A percentile compares a stretch with the other conserved stretches of the same genome.
phyloP scores from a whole-genome alignment of 2,797 vertebrate species.

The Anguilla megastoma region DNA sequence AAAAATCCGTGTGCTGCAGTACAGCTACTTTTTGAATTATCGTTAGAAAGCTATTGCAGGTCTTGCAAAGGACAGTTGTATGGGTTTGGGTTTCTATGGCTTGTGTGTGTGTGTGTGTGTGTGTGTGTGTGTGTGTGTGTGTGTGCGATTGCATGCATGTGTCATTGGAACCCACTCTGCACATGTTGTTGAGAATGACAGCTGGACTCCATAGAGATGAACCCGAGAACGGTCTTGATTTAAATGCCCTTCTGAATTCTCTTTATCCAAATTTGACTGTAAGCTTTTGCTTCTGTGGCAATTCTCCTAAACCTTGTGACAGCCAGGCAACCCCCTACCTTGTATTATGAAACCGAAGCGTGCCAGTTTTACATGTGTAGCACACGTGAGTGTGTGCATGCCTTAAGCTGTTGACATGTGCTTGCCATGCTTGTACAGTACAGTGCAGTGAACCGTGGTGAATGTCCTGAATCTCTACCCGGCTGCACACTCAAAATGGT shows the following conservation, averaged over 20 bases:
- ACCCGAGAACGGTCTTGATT: background rate
- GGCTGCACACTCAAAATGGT: background rate
- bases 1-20: background rate
- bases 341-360: background rate
- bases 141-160: conserved; percentile 16
- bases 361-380: background rate
- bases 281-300: background rate
- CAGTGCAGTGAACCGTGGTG: background rate
- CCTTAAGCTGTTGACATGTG: background rate
- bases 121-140: conserved; percentile 20
- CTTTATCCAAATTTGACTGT: background rate
- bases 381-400: background rate
- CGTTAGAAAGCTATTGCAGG: background rate
- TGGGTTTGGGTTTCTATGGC: background rate
- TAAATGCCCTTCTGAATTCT: conserved; percentile 19
- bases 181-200: conserved; percentile 22
- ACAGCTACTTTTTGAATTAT: background rate
- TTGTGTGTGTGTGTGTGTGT: conserved; percentile 23
- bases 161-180: conserved; percentile 24
- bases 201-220: conserved; percentile 26
- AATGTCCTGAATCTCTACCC: background rate
- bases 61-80: background rate
- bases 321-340: background rate
- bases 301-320: background rate
- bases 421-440: background rate